phyloP scores from a whole-genome alignment of 2,113 vertebrate species.

The Cisticola juncidis region DNA sequence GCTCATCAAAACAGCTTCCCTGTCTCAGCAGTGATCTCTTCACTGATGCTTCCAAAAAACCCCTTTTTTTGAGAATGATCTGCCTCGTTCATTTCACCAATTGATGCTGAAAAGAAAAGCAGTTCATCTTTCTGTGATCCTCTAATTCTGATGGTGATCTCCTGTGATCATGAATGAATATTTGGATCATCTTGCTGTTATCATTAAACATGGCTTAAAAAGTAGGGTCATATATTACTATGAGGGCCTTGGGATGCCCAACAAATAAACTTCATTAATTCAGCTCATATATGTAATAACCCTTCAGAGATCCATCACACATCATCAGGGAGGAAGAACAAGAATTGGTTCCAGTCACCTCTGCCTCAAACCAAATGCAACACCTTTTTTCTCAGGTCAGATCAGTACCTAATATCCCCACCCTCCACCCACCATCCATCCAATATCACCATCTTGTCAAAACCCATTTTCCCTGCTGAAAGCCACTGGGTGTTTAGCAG shows the following conservation, averaged over 20 bases:
- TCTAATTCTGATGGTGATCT: not conserved
- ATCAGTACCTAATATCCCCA: not conserved
- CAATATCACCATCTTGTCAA: not conserved
- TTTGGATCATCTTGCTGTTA: not conserved
- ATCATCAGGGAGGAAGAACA: not conserved
- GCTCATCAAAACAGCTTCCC: constrained; percentile 1
- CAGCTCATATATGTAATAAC: not conserved
- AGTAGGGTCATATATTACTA: not conserved
- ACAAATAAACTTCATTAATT: constrained; percentile 4
- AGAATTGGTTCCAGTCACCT: not conserved
- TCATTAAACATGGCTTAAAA: not conserved
- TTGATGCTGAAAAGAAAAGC: not conserved
- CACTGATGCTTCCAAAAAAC: not conserved
- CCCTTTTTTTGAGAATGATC: not conserved
- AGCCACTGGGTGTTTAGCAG: constrained; percentile 19
- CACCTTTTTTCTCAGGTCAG: not conserved
- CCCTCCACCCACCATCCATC: not conserved
- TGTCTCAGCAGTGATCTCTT: not conserved
- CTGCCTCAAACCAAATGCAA: not conserved
- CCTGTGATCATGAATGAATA: not conserved
- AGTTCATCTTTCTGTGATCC: not conserved
- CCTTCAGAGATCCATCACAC: not conserved
- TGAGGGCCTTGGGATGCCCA: not conserved
- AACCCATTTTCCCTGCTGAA: constrained; percentile 10
- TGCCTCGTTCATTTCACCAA: not conserved